Evolutionary conservation across 2,888 invertebrate species (phyloP).

Genomic region (Pammene fasciana): DNA sequence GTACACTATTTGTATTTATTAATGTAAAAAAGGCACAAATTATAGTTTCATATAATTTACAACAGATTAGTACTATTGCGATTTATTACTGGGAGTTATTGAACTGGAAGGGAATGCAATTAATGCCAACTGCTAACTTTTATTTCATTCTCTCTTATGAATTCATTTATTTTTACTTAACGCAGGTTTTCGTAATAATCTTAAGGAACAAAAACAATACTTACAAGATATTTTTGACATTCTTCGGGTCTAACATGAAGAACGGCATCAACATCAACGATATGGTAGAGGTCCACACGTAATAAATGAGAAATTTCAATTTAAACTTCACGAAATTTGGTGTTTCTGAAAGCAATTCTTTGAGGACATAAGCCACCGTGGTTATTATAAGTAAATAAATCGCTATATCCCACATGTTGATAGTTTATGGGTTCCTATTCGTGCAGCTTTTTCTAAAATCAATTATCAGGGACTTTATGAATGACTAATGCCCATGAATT

Average conservation of each 20-base stretch:
- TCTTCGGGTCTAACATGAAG: conserved; percentile 79
- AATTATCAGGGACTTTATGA: background rate
- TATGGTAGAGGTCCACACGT: conserved; percentile 72
- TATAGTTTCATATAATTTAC: too few relatives aligned
- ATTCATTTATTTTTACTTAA: too few relatives aligned
- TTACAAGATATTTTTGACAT: conserved; percentile 82
- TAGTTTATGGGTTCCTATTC: conserved; percentile 2
- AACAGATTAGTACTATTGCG: too few relatives aligned
- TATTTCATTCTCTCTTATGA: too few relatives aligned
- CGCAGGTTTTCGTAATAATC: background rate
- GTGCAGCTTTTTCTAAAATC: background rate
- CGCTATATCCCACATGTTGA: conserved; percentile 74
- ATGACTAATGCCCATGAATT: conserved; percentile 8
- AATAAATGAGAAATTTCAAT: conserved; percentile 78
- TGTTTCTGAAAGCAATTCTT: conserved; percentile 78
- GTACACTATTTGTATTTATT: too few relatives aligned
- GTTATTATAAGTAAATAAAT: conserved; percentile 68
- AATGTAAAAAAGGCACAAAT: too few relatives aligned
- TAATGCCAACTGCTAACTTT: too few relatives aligned
- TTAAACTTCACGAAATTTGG: conserved; percentile 80
- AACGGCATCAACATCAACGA: conserved; percentile 75
- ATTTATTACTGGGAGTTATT: too few relatives aligned
- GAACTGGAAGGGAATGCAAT: too few relatives aligned
- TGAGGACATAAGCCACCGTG: conserved; percentile 71
- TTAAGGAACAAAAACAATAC: conserved; percentile 53